phyloP scores from a whole-genome alignment of 2,113 vertebrate genomes.

The Pyrgilauda ruficollis region DNA sequence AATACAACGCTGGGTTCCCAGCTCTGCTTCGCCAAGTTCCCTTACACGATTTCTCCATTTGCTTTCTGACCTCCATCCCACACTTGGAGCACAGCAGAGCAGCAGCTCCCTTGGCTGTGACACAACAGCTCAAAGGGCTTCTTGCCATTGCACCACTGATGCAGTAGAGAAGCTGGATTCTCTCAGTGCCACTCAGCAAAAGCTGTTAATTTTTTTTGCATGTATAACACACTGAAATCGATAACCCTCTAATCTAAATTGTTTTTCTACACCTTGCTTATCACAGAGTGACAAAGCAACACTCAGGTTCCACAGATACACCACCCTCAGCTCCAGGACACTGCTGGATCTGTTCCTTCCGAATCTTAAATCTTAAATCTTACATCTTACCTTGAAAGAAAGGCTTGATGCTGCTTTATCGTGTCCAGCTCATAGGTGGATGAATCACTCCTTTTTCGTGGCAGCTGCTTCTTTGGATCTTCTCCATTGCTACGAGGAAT shows the following conservation, averaged over 20 bases:
- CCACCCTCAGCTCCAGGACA: not conserved
- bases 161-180: not conserved
- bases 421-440: conserved; percentile 94
- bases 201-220: not conserved
- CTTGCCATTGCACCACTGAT: not conserved
- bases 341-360: not conserved
- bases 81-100: not conserved
- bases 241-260: not conserved
- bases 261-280: not conserved
- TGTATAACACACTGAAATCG: not conserved
- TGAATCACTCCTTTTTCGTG: conserved; percentile 91
- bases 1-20: not conserved
- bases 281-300: not conserved
- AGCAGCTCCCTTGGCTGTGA: not conserved
- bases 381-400: conserved; percentile 88
- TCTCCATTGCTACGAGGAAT: conserved; percentile 84
- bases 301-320: not conserved
- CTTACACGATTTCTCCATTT: not conserved
- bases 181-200: not conserved
- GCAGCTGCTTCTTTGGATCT: conserved; percentile 84
- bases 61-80: not conserved
- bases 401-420: conserved; percentile 93
- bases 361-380: conserved; percentile 60
- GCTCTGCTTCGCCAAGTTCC: not conserved
- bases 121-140: not conserved